A percentile compares a stretch with the other conserved stretches of the same genome.
These are phyloP conservation scores for Drosophila gaucha DNA, from an alignment of 2,888 invertebrate species.

Conservation along the genomic window DNA sequence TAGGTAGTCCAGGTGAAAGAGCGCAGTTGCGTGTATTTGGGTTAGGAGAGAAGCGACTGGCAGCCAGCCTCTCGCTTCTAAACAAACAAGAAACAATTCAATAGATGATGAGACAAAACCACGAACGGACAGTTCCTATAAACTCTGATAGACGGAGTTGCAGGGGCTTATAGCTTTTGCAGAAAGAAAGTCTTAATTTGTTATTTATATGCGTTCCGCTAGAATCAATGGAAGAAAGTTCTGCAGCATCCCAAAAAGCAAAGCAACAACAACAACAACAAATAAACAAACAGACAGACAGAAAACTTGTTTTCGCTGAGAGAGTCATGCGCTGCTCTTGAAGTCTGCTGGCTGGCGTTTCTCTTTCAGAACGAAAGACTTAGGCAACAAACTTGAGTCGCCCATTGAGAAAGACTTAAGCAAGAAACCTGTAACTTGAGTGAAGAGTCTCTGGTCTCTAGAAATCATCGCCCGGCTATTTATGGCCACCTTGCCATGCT, in stretches of 20 bases:
- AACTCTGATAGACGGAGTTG: constrained; percentile 1
- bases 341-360: constrained; percentile 35
- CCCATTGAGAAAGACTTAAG: constrained; percentile 76
- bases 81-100: constrained; percentile 43
- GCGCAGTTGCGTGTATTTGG: constrained; percentile 55
- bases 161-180: constrained; percentile 21
- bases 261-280: constrained; percentile 17
- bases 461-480: constrained; percentile 63
- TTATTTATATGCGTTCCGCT: constrained; percentile 72
- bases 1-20: constrained; percentile 55
- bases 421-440: constrained; percentile 69
- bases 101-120: constrained; percentile 66
- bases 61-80: constrained; percentile 25
- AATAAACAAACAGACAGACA: not conserved
- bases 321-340: constrained; percentile 38
- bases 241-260: constrained; percentile 65
- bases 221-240: constrained; percentile 77
- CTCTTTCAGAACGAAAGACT: constrained; percentile 78
- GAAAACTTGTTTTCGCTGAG: constrained; percentile 45
- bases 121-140: constrained; percentile 24
- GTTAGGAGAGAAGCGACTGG: constrained; percentile 55
- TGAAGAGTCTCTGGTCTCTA: constrained; percentile 45
- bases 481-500: constrained; percentile 57
- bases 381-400: constrained; percentile 73
- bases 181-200: constrained; percentile 75